Conservation (phyloP, 2,113 vertebrate species). For the Oophaga pumilio region DNA sequence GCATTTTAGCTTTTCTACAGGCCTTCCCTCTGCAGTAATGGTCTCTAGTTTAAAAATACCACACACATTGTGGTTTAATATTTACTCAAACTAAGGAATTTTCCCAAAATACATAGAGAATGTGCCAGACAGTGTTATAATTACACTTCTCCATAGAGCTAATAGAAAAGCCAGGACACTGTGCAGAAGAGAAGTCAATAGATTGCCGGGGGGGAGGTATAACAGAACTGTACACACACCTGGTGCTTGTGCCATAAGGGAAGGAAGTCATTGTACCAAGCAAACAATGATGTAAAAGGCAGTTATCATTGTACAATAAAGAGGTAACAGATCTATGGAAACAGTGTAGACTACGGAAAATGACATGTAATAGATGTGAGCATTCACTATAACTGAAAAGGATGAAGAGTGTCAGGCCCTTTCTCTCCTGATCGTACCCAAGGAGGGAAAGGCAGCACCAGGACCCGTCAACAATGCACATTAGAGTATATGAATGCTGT, state of each 20-base stretch:
- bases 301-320: background rate
- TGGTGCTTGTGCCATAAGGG: background rate
- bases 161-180: background rate
- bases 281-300: background rate
- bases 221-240: conserved; percentile 17
- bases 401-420: background rate
- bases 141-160: background rate
- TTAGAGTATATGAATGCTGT: too few relatives aligned
- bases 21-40: too few relatives aligned
- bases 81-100: background rate
- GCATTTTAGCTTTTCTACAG: too few relatives aligned
- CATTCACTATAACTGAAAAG: background rate
- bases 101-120: conserved; percentile 3
- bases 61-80: background rate
- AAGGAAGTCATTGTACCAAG: conserved; percentile 1
- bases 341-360: background rate
- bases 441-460: too few relatives aligned
- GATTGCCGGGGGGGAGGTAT: background rate
- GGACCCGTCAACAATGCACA: too few relatives aligned
- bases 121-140: background rate
- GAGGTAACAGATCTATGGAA: background rate
- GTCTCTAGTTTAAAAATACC: background rate
- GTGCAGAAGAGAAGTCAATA: background rate
- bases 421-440: too few relatives aligned
- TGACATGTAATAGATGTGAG: background rate